Conservation (phyloP, 2,888 invertebrate genomes). For the Chaetoderma sp. region DNA sequence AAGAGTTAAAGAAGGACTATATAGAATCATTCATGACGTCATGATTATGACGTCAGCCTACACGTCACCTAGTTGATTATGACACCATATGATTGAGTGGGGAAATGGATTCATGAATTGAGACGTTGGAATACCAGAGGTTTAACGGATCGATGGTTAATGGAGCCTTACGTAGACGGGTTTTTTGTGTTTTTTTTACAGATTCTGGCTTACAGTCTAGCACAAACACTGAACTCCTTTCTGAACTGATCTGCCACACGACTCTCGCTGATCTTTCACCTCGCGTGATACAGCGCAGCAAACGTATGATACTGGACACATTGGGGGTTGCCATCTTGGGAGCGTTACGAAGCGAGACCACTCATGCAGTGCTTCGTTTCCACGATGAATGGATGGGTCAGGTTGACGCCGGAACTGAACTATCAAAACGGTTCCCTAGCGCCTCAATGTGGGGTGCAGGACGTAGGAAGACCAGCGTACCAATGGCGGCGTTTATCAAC, state of each 20-base stretch:
- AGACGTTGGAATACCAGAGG: too few species aligned
- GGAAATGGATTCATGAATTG: too few species aligned
- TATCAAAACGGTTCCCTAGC: too few species aligned
- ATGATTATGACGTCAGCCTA: too few species aligned
- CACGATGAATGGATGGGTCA: constrained; percentile 12
- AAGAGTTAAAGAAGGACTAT: too few species aligned
- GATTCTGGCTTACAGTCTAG: constrained; percentile 28
- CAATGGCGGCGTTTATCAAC: constrained; percentile 46
- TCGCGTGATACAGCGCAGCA: constrained; percentile 40
- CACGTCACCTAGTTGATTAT: too few species aligned
- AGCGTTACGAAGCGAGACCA: constrained; percentile 41
- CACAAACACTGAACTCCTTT: constrained; percentile 39
- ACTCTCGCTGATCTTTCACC: constrained; percentile 36
- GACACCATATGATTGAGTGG: too few species aligned
- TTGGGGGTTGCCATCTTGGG: constrained; percentile 44
- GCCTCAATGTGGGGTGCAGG: constrained; percentile 38
- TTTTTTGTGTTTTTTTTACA: not conserved
- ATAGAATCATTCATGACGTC: too few species aligned
- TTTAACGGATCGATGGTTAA: too few species aligned
- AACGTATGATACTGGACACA: constrained; percentile 50
- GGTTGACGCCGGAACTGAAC: constrained; percentile 1
- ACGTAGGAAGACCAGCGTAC: constrained; percentile 22
- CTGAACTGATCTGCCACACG: constrained; percentile 40
- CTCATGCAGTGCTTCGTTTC: constrained; percentile 36
- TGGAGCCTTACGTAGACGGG: too few species aligned